Conservation (phyloP, 2,888 invertebrate genomes). For the Pheosia tremula region DNA sequence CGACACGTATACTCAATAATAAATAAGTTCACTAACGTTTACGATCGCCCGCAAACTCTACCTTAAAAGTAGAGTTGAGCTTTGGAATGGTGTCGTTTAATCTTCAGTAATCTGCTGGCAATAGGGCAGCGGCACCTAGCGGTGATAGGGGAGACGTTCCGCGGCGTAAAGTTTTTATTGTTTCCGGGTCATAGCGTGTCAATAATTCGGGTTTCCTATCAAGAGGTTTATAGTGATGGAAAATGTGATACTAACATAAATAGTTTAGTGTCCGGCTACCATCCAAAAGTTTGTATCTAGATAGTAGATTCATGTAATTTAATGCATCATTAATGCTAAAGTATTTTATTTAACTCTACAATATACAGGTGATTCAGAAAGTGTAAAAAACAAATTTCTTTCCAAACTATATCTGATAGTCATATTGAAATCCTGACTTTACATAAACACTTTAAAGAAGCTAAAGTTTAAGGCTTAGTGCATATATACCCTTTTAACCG, state of each 20-base stretch:
- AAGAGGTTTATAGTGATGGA: slow-evolving; percentile 66
- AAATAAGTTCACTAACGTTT: too few relatives aligned
- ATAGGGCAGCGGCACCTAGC: slow-evolving; percentile 42
- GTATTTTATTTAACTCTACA: too few relatives aligned
- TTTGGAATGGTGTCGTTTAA: slow-evolving; percentile 48
- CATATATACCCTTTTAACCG: too few relatives aligned
- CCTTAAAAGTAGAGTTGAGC: slow-evolving; percentile 36
- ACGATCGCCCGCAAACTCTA: background rate
- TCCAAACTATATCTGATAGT: too few relatives aligned
- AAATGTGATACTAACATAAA: slow-evolving; percentile 51
- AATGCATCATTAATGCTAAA: too few relatives aligned
- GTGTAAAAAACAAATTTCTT: too few relatives aligned
- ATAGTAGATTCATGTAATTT: slow-evolving; percentile 6
- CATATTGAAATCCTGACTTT: too few relatives aligned
- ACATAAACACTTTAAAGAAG: too few relatives aligned
- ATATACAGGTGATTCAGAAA: too few relatives aligned
- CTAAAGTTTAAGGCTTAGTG: too few relatives aligned
- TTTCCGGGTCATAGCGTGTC: slow-evolving; percentile 68
- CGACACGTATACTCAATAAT: too few relatives aligned
- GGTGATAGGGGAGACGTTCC: slow-evolving; percentile 37
- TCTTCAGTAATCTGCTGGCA: slow-evolving; percentile 56
- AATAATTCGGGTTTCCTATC: slow-evolving; percentile 75
- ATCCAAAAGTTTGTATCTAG: slow-evolving; percentile 19
- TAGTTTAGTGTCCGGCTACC: slow-evolving; percentile 3
- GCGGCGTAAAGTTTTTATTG: slow-evolving; percentile 74